Evolutionary conservation across 2,888 invertebrate species (phyloP), one percentile per base, ranked within the genome.

Genomic region (Lasius platythorax): DNA sequence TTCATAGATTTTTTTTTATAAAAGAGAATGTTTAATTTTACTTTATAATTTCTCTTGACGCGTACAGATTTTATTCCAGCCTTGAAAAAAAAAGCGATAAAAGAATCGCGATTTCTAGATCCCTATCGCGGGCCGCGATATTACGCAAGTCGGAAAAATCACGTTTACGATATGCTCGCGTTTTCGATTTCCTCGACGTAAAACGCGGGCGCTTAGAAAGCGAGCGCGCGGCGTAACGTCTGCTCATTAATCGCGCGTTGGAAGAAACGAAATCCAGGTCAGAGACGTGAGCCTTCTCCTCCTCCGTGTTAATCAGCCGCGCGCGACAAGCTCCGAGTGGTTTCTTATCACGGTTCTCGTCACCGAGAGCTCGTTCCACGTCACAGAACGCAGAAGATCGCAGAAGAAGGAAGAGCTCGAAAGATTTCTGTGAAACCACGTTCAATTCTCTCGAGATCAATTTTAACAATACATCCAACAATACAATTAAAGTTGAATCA

Each of bases 211-310:
- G 46, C 46, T 53, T 81, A 73, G 79, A 81, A 81, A 81, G 79
- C 79, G 79, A 81, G 73, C 72, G 79, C 58, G 61, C 79, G 58
- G 46, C 73, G 79, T 61, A 72, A 72, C 73, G 79, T 81, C 73
- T 61, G 79, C 46, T 50, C 73, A 72, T 81, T 81, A 81, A 81
- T 81, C 79, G 79, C 58, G 40, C 73, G 79, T 61, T 73, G 61
- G 46, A 79, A 79, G 79, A 79, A 79, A 79, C 72, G 73, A 79
- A 81, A 81, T 81, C 73, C 61, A 81, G 79, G 79, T 81, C 79
- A 81, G 79, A 81, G 79, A 79, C 72, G 78, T 18, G 79, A 70
- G 70, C 12, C 70, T 66, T 33, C 30, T 30, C 46, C 58, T 43
- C 43, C 72, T 61, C 40, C 72, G 73, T 37, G 73, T 81, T 81